Base-by-base conservation (phyloP, 2,113 vertebrate species). In the Romanogobio albipinnatus region DNA sequence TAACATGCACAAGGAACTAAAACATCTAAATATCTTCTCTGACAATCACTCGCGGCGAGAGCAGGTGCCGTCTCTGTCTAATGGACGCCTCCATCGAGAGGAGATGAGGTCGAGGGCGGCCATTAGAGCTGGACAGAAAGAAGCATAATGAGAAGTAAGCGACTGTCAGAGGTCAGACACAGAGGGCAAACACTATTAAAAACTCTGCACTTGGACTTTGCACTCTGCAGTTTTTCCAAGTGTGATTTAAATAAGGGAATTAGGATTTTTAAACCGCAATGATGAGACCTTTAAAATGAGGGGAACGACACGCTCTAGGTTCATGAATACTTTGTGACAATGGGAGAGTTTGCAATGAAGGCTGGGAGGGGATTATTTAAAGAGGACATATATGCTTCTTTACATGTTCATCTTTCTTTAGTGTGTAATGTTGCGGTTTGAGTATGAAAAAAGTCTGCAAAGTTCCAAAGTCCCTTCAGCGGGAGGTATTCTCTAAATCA, bases 161-260 rank as follows among this genome's bases (percentile, higher is more conserved):
- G 15, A 33, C 45, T 39, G 62, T 71, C 78, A 61, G 68, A 68
- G 49, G 75, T 82, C 81, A 82, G 33, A 47, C 66, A 64, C 36
- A 10, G 22, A 77, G 82, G 75, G 80, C 82, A 80, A 61, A 75
- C 9, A 51, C 43, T 47, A 74, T 86, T 83, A 11, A 39, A 58
- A 22, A 78, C 33, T 78, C 53, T 59, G 53, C 29, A n/a, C 51
- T 77, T 43, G 33, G 66, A 70, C 66, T 22, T 68, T 39, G 66
- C 66, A 39, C 33, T 70, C 66, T 75, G 45, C 14, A 17, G 14
- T 29, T 59, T 77, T 56, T 70, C 17, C n/a, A 14, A 47, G n/a
- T 26, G 15, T 76, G 24, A 75, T 26, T 17, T 59, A n/a, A 61
- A 45, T 56, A 22, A 43, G 51, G 13, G n/a, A 73, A 39, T 39